Conservation (phyloP, 2,888 invertebrate genomes). For the Hydroisotoma schaefferi region DNA sequence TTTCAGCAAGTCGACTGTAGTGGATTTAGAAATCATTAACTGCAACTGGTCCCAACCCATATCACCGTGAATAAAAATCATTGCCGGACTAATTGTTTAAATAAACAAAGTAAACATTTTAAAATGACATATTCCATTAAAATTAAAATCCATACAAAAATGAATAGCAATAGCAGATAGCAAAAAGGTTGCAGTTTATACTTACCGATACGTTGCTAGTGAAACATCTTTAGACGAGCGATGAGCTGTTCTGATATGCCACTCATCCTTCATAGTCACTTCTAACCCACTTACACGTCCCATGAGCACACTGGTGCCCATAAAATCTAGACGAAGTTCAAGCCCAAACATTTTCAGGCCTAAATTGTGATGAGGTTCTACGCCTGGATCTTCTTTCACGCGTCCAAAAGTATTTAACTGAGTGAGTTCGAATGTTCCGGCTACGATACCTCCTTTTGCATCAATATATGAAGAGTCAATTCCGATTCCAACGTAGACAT, state of each 20-base stretch:
- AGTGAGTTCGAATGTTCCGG: constrained; percentile 88
- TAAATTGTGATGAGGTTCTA: constrained; percentile 82
- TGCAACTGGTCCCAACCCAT: constrained; percentile 94
- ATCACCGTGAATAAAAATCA: constrained; percentile 87
- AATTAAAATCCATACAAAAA: no score
- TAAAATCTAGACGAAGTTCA: constrained; percentile 91
- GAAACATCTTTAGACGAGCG: constrained; percentile 55
- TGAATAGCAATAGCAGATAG: no score
- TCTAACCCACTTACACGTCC: constrained; percentile 78
- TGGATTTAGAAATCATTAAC: constrained; percentile 93
- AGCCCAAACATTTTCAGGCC: constrained; percentile 77
- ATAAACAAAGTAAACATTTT: no score
- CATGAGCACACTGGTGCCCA: constrained; percentile 95
- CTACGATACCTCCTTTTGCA: constrained; percentile 95
- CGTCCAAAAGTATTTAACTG: constrained; percentile 84
- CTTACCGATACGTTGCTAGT: constrained; percentile 63
- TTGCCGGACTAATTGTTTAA: constrained; percentile 75
- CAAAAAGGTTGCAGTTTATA: not conserved
- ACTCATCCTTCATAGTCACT: constrained; percentile 79
- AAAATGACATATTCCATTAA: no score
- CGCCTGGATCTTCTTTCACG: constrained; percentile 82
- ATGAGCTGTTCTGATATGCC: constrained; percentile 64
- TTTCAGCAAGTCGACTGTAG: constrained; percentile 92
- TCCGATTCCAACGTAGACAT: constrained; percentile 83
- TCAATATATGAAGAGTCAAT: constrained; percentile 86